Percentiles rank a stretch among this genome's conserved stretches.
phyloP scores from a whole-genome alignment of 2,888 invertebrate species.

The Dasysyrphus albostriatus region DNA sequence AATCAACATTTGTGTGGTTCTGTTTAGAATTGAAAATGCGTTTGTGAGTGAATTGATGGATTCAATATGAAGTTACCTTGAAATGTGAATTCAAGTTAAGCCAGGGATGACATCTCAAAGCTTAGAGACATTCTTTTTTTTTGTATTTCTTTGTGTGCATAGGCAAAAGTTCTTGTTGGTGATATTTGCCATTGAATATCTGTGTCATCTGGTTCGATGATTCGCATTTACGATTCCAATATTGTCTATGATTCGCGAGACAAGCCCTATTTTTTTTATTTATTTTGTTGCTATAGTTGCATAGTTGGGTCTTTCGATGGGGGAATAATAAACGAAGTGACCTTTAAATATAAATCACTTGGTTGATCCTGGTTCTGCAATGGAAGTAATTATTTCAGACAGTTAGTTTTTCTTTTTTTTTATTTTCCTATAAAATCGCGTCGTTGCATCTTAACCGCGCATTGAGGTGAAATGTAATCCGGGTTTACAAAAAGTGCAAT shows the following conservation, averaged over 20 bases:
- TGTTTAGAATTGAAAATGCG: slow-evolving; percentile 38
- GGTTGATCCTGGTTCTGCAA: slow-evolving; percentile 62
- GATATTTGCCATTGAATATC: slow-evolving; percentile 67
- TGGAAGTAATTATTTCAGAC: slow-evolving; percentile 71
- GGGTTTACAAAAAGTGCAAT: slow-evolving; percentile 28
- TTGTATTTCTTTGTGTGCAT: neutral
- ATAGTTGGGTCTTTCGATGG: neutral
- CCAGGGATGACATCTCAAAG: slow-evolving; percentile 36
- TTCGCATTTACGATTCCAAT: slow-evolving; percentile 36
- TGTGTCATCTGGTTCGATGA: slow-evolving; percentile 69
- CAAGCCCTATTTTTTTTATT: slow-evolving; percentile 53
- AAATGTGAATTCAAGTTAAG: slow-evolving; percentile 42
- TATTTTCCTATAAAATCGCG: neutral
- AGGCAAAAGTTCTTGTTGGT: slow-evolving; percentile 20
- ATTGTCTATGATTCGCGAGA: slow-evolving; percentile 41
- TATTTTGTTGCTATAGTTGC: neutral
- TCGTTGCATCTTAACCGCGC: slow-evolving; percentile 1
- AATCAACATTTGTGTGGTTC: slow-evolving; percentile 52
- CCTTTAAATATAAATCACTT: slow-evolving; percentile 69
- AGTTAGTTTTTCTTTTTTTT: slow-evolving; percentile 52
- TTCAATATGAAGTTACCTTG: slow-evolving; percentile 50
- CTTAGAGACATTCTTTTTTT: slow-evolving; percentile 40
- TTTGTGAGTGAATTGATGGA: slow-evolving; percentile 46
- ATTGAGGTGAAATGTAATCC: slow-evolving; percentile 61
- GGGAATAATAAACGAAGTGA: slow-evolving; percentile 36